A percentile compares a stretch with the other conserved stretches of the same genome.
Evolutionary conservation across 1,140 invertebrate species (phyloP).

Genomic region (Apis mellifera): Amel_HAv3.1 CM009939.2:6951001-6951500

Average conservation of each 20-base stretch:
- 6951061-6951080: conserved; percentile 63
- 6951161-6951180: no score
- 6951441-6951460: conserved; percentile 12
- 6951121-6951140: no score
- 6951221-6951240: not conserved
- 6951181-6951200: no score
- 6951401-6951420: conserved; percentile 52
- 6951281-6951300: not conserved
- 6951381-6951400: conserved; percentile 67
- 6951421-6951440: conserved; percentile 24
- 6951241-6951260: not conserved
- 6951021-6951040: conserved; percentile 60
- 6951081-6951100: not conserved
- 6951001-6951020: conserved; percentile 23
- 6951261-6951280: not conserved
- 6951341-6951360: conserved; percentile 32
- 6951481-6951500: no score
- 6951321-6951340: conserved; percentile 29
- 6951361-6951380: conserved; percentile 37
- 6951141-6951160: no score
- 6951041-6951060: conserved; percentile 69
- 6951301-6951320: conserved; percentile 11
- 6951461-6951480: not conserved
- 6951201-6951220: no score
- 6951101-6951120: no score